Base-by-base conservation (phyloP, 92 coral and sea anemone genomes). In the Zoanthus sansibaricus region DNA sequence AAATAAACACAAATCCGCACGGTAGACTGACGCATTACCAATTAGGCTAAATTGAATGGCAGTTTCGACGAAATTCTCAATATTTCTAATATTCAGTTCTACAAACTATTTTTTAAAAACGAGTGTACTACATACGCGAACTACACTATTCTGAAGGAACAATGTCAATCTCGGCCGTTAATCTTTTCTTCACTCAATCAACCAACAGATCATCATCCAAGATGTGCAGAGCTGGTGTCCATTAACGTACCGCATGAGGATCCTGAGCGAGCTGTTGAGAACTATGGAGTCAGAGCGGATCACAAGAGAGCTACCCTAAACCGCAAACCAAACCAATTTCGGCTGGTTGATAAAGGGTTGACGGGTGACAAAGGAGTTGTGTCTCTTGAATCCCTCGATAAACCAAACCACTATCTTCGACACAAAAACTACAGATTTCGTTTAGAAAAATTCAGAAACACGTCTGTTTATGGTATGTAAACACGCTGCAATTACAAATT, bases 391-490 rank as follows among this genome's bases (percentile, higher is more conserved):
- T 92, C 99, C 4, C 69, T 90, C 10, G 72, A 47, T 18, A 83
- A 85, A 46, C 98, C 96, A 54, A 89, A 95, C 11, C 88, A 73
- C 73, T 96, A 72, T 75, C 88, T 96, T 8, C 95, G 99, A 55
- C 98, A 95, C 79, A 92, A 84, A 79, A 92, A 96, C 75, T 92
- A 94, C 88, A 86, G 88, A 75, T 94, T 96, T 59, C 94, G 88
- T 67, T 87, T 96, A 71, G 94, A 96, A 83, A 89, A 90, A 37
- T 84, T 92, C 32, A 74, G 71, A 1, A 82, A 92, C 71, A 91
- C 83, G 1, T 68, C 96, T 14, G 71, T 87, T 59, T 96, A 94
- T 72, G 86, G 98, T 96, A 86, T 78, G 98, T 84, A 48, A 49
- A 49, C 55, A 49, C 9, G 55, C 12, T 49, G 12, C 9, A 49